A percentile compares a stretch with the other conserved stretches of the same genome.
These are phyloP conservation scores for Chionodraco myersi DNA, from an alignment of 2,113 vertebrate species.

Conservation along the genomic window DNA sequence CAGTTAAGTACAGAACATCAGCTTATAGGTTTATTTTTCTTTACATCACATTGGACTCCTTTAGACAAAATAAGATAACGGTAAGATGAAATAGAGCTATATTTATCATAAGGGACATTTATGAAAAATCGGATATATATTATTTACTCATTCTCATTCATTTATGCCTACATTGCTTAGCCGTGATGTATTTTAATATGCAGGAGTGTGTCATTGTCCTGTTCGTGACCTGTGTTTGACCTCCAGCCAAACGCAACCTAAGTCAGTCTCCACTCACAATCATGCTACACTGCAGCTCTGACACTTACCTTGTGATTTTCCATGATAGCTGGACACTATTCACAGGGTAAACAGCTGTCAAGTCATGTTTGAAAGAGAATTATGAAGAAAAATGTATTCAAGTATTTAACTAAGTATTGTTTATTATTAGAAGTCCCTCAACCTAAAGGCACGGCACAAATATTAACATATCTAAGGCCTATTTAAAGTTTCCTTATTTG, in stretches of 20 bases:
- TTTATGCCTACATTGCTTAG: background rate
- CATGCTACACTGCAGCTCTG: background rate
- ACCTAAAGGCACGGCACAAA: background rate
- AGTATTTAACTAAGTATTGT: background rate
- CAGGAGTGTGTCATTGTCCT: background rate
- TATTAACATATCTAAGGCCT: no score
- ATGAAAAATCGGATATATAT: background rate
- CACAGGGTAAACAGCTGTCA: background rate
- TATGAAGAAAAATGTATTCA: background rate
- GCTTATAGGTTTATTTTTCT: no score
- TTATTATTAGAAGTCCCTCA: background rate
- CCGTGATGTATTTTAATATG: background rate
- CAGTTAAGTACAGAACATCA: background rate
- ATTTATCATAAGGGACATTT: background rate
- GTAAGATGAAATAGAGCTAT: background rate
- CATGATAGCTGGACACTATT: background rate
- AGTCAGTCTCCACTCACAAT: background rate
- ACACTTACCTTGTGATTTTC: background rate
- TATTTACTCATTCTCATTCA: background rate
- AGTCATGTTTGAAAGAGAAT: background rate
- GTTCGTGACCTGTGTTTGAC: background rate
- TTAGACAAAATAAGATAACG: no score
- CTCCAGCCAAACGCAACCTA: background rate
- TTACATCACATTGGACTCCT: no score
- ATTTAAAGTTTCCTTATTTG: background rate